Percentiles rank a stretch among this genome's conserved stretches.
Evolutionary conservation across 2,888 invertebrate species (phyloP).

Genomic region (Trichacis sp.): DNA sequence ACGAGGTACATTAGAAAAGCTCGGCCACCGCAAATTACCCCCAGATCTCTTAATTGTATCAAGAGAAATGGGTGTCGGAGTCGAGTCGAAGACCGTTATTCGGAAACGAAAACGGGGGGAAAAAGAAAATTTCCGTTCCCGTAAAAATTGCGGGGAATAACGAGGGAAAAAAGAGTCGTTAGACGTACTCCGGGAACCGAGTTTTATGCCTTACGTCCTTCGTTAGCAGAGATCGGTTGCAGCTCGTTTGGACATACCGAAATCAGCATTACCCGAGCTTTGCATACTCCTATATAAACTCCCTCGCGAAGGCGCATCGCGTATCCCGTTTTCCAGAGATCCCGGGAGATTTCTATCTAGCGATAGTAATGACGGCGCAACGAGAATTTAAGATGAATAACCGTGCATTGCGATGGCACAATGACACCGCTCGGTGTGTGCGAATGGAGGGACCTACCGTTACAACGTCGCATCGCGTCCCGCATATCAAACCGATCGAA

Average conservation of each 20-base stretch:
- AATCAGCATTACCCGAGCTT: constrained; percentile 27
- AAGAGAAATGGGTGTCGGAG: constrained; percentile 55
- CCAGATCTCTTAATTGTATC: constrained; percentile 61
- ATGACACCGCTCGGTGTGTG: constrained; percentile 61
- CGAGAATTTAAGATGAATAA: constrained; percentile 67
- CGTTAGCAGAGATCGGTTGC: constrained; percentile 37
- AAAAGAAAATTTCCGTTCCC: too few relatives aligned
- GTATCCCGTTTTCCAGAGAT: constrained; percentile 43
- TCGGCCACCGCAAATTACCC: constrained; percentile 57
- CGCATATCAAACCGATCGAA: constrained; percentile 61
- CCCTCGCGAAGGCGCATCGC: constrained; percentile 27
- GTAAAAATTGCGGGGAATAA: not conserved
- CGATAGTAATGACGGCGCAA: constrained; percentile 65
- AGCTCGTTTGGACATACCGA: constrained; percentile 41
- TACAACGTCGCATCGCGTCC: constrained; percentile 61
- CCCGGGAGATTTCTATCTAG: constrained; percentile 62
- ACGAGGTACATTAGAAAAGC: constrained; percentile 62
- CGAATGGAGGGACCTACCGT: constrained; percentile 61
- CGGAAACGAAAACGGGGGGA: not conserved
- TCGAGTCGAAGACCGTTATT: too few relatives aligned
- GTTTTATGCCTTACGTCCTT: constrained; percentile 32
- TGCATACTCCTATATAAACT: too few relatives aligned
- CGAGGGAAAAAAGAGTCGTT: too few relatives aligned
- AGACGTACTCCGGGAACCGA: too few relatives aligned
- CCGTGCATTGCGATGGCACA: constrained; percentile 67